Evolutionary conservation across 2,797 vertebrate genomes (phyloP).

Genomic region (Heliangelus exortis): DNA sequence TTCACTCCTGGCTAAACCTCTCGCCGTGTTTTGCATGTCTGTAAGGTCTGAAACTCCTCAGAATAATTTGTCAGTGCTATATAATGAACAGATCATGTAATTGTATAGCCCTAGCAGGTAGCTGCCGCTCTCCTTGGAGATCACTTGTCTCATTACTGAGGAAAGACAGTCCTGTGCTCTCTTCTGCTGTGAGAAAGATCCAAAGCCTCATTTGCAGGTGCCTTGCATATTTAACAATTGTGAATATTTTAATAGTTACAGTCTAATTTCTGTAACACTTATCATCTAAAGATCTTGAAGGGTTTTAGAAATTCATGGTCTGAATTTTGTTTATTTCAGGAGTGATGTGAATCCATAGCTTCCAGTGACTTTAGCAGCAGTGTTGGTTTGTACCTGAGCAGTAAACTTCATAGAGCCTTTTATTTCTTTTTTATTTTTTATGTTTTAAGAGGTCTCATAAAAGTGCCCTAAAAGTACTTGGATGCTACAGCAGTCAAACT

Average conservation of each 20-base stretch:
- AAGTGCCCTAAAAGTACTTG: not conserved
- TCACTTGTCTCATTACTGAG: not conserved
- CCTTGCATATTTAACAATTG: not conserved
- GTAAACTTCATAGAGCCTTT: not conserved
- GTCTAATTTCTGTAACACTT: not conserved
- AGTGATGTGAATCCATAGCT: not conserved
- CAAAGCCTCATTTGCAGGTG: not conserved
- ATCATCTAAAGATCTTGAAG: not conserved
- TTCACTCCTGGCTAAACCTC: not conserved
- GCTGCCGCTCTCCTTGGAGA: not conserved
- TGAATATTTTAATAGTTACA: not conserved
- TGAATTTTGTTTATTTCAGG: not conserved
- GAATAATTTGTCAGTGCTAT: not conserved
- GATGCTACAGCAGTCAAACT: not conserved
- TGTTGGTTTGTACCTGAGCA: not conserved
- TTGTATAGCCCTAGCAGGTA: not conserved
- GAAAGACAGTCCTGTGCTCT: not conserved
- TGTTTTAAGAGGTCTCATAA: not conserved
- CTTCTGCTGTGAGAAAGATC: not conserved
- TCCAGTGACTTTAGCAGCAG: not conserved
- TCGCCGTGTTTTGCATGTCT: not conserved
- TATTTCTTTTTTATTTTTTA: not conserved
- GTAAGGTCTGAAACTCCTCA: not conserved
- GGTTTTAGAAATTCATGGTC: not conserved
- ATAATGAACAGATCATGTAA: not conserved